These are phyloP conservation scores for Caenorhabditis sp. DNA, from an alignment of 2,888 invertebrate genomes.

Conservation along the genomic window DNA sequence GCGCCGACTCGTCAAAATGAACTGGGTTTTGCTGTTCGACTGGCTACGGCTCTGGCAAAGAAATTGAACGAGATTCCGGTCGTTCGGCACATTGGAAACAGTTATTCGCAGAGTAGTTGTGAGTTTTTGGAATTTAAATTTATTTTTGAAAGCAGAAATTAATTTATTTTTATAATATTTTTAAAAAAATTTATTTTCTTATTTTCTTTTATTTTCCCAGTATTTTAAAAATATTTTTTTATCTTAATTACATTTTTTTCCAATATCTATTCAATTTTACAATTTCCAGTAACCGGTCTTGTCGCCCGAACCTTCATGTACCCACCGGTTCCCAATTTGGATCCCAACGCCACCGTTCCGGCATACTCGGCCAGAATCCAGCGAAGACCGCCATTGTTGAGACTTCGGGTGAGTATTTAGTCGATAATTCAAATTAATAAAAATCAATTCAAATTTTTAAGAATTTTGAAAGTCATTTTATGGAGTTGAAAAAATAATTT, in stretches of 20 bases:
- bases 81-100: slow-evolving; percentile 9
- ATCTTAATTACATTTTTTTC: neutral
- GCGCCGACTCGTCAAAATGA: slow-evolving; percentile 28
- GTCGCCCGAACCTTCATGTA: slow-evolving; percentile 65
- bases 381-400: slow-evolving; percentile 58
- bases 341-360: slow-evolving; percentile 53
- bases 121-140: no score
- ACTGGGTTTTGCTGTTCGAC: slow-evolving; percentile 25
- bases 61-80: slow-evolving; percentile 39
- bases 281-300: slow-evolving; percentile 53
- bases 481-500: no score
- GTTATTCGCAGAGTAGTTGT: slow-evolving; percentile 42
- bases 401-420: slow-evolving; percentile 54
- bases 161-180: neutral
- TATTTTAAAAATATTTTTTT: neutral
- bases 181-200: neutral
- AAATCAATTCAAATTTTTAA: no score
- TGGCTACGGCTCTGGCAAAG: slow-evolving; percentile 21
- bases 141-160: neutral
- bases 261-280: neutral
- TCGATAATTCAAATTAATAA: no score
- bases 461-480: no score
- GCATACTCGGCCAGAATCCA: slow-evolving; percentile 48
- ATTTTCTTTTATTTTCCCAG: neutral
- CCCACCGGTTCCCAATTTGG: slow-evolving; percentile 66